Evolutionary conservation across 2,113 vertebrate species (phyloP), one percentile per base, ranked within the genome.

Genomic region (Illadopsis cleaveri): DNA sequence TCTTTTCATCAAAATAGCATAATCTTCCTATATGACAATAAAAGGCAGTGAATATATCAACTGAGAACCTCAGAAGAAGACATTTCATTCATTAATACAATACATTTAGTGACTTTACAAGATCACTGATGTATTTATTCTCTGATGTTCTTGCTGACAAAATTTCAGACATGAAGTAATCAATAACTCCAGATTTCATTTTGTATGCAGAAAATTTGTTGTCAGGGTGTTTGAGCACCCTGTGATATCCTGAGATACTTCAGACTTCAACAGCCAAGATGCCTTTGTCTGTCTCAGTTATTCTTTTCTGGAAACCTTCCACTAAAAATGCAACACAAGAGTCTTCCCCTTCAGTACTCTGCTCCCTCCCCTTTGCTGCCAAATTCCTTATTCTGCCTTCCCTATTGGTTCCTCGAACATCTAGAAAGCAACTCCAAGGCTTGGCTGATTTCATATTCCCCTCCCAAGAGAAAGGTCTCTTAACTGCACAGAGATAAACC

Each of bases 1-100:
- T 90, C 91, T 93, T 96, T 96, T 96, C 82, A 92, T 95, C 75
- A 93, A 87, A 93, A 80, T 87, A 79, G 68, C 45, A 69, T 79
- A 88, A 95, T 89, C 56, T 42, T 60, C 12, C 85, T 82, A 35
- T 72, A 73, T 87, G 89, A 93, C 22, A 28, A 68, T n/a, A 94
- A 94, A 92, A 93, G 76, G 44, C 27, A 73, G 48, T 38, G 87
- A 84, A 64, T 54, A 82, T 65, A 58, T 95, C 92, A 92, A 44
- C 82, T 71, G 93, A 84, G 65, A 81, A 80, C 31, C 66, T 79
- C 88, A 75, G 31, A 88, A 91, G 81, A 89, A 56, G 27, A 82
- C 1, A 27, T 7, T 80, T 82, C 20, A 48, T 62, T 82, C 15
- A 64, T 3, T 2, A 61, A 42, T 31, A 60, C 4, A 37, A 73